Conservation (phyloP, 2,797 vertebrate genomes). For the Petrocephalus schoutedeni region DNA sequence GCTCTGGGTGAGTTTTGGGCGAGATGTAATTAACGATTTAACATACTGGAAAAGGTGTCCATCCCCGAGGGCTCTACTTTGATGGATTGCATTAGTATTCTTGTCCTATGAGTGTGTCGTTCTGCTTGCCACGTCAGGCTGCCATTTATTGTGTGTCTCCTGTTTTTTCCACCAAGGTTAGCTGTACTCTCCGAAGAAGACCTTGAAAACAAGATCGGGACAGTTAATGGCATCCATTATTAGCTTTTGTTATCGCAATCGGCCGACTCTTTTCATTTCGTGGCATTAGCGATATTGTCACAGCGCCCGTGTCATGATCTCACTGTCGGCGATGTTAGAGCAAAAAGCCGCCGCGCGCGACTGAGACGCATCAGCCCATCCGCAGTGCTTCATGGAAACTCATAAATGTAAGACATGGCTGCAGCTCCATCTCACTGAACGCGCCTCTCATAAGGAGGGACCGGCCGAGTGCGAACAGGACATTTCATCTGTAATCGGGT, state of each 20-base stretch:
- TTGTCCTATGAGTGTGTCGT: conserved; percentile 72
- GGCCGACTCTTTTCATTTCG: conserved; percentile 19
- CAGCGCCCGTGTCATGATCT: neutral
- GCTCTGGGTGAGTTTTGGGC: conserved; percentile 49
- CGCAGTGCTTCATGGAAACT: conserved; percentile 11
- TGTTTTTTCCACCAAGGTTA: conserved; percentile 67
- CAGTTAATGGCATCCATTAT: conserved; percentile 29
- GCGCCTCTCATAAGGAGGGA: conserved; percentile 48
- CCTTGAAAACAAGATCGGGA: conserved; percentile 40
- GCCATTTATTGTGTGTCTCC: conserved; percentile 64
- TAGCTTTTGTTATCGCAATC: conserved; percentile 30
- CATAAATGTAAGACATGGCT: conserved; percentile 55
- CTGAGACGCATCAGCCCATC: conserved; percentile 4
- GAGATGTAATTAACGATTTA: conserved; percentile 50
- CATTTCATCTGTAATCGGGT: conserved; percentile 46
- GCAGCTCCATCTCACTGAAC: conserved; percentile 53
- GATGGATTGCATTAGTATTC: conserved; percentile 68
- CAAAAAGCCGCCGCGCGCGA: conserved; percentile 1
- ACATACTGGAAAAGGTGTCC: conserved; percentile 46
- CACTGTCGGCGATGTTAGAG: neutral
- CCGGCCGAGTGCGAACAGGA: conserved; percentile 46
- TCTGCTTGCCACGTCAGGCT: conserved; percentile 70
- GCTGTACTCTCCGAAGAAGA: conserved; percentile 44
- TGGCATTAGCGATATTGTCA: neutral
- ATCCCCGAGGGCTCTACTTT: conserved; percentile 52